phyloP scores from a whole-genome alignment of 2,797 vertebrate genomes.

The Menidia menidia region DNA sequence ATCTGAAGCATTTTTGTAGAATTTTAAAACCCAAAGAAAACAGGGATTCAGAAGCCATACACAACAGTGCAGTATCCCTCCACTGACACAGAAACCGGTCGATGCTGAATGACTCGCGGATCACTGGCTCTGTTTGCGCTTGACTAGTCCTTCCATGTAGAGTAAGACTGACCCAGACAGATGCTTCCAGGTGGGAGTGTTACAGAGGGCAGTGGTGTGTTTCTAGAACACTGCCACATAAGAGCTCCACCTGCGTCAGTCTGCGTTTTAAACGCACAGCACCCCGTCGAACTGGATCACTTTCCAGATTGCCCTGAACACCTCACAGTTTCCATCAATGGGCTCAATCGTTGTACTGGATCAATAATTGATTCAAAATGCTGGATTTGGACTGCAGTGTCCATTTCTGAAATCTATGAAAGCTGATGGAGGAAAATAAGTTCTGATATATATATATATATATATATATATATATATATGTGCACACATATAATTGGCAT shows the following conservation, averaged over 20 bases:
- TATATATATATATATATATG: too few species aligned
- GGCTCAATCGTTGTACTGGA: not conserved
- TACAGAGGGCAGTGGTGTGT: constrained; percentile 39
- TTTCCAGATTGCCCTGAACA: constrained; percentile 1
- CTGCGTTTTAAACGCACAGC: not conserved
- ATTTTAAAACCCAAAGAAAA: constrained; percentile 12
- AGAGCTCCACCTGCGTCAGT: constrained; percentile 39
- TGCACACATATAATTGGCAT: not conserved
- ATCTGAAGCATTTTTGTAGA: not conserved
- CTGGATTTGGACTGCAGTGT: constrained; percentile 1
- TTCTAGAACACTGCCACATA: constrained; percentile 52
- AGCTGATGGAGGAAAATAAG: too few species aligned
- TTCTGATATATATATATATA: too few species aligned
- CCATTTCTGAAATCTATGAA: too few species aligned
- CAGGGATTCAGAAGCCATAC: constrained; percentile 1
- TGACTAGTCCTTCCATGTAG: constrained; percentile 44
- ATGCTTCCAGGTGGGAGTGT: constrained; percentile 68
- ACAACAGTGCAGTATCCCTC: constrained; percentile 35
- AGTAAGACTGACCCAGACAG: constrained; percentile 54
- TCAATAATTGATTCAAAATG: constrained; percentile 43
- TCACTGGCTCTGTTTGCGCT: constrained; percentile 57
- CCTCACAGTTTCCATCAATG: not conserved
- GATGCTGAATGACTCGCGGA: constrained; percentile 58
- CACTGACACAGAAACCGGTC: constrained; percentile 51
- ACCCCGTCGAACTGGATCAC: constrained; percentile 5